These are phyloP conservation scores for Hypercompe scribonia DNA, from an alignment of 2,888 invertebrate species.

Conservation along the genomic window DNA sequence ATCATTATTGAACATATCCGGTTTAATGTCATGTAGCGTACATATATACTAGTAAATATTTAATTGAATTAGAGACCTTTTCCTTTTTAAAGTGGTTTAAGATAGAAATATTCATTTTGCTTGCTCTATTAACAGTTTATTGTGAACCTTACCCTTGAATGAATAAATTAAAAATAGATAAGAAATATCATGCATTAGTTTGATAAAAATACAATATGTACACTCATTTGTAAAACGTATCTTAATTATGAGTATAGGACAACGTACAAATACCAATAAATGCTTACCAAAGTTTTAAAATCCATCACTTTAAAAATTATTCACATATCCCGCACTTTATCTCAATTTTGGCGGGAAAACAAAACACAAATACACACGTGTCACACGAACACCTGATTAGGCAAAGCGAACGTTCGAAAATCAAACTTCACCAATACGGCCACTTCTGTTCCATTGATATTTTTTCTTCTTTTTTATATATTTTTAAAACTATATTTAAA, in stretches of 20 bases:
- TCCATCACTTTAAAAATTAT: background rate
- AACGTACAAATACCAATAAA: background rate
- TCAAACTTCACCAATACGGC: conserved; percentile 23
- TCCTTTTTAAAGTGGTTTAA: no score
- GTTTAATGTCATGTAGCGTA: no score
- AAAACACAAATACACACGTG: conserved; percentile 2
- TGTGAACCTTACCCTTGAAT: no score
- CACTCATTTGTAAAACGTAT: background rate
- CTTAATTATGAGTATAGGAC: background rate
- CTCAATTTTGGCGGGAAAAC: background rate
- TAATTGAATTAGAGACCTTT: no score
- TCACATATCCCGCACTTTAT: background rate
- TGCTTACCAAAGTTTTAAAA: conserved; percentile 4
- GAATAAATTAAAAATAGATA: no score
- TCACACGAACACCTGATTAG: background rate
- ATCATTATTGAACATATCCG: no score
- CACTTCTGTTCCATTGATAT: background rate
- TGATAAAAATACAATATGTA: no score
- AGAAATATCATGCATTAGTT: no score
- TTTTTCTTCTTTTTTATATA: conserved; percentile 1
- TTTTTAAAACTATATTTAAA: conserved; percentile 12
- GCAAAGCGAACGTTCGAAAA: conserved; percentile 10
- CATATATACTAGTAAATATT: no score
- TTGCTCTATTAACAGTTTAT: no score
- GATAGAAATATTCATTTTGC: no score